Conservation (phyloP, 2,888 invertebrate genomes). For the Pollenia angustigena region DNA sequence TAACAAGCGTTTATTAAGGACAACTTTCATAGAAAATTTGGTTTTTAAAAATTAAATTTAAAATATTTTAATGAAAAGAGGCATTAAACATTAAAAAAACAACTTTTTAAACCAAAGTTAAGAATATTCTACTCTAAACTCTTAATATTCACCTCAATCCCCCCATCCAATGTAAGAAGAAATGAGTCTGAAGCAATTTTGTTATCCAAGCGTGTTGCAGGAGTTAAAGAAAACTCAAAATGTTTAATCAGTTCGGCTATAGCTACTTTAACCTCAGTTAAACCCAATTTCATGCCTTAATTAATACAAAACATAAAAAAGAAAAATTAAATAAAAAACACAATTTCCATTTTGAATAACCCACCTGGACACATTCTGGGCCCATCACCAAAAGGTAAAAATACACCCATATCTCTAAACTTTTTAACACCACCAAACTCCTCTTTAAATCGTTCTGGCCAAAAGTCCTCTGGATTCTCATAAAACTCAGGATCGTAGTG, state of each 20-base stretch:
- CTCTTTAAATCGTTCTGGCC: slow-evolving; percentile 78
- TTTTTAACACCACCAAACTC: slow-evolving; percentile 76
- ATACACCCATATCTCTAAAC: slow-evolving; percentile 77
- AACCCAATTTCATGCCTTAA: slow-evolving; percentile 80
- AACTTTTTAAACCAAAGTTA: no score
- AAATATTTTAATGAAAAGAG: no score
- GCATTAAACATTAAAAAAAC: no score
- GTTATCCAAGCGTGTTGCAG: slow-evolving; percentile 77
- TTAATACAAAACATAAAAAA: not conserved
- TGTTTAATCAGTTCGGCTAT: slow-evolving; percentile 78
- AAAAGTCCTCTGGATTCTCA: slow-evolving; percentile 77
- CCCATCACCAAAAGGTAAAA: slow-evolving; percentile 80
- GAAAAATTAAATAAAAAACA: not conserved
- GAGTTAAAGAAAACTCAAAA: slow-evolving; percentile 77
- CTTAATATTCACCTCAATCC: slow-evolving; percentile 75
- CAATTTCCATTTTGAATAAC: not conserved
- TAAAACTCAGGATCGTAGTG: slow-evolving; percentile 78
- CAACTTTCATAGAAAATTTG: no score
- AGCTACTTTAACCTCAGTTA: slow-evolving; percentile 78
- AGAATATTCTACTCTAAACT: not conserved
- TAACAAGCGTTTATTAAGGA: no score
- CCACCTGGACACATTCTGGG: slow-evolving; percentile 79
- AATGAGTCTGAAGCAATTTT: slow-evolving; percentile 77
- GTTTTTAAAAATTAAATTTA: no score
- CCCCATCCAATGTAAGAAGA: slow-evolving; percentile 75